Evolutionary conservation across 2,888 invertebrate genomes (phyloP).

Genomic region (Arctia plantaginis): DNA sequence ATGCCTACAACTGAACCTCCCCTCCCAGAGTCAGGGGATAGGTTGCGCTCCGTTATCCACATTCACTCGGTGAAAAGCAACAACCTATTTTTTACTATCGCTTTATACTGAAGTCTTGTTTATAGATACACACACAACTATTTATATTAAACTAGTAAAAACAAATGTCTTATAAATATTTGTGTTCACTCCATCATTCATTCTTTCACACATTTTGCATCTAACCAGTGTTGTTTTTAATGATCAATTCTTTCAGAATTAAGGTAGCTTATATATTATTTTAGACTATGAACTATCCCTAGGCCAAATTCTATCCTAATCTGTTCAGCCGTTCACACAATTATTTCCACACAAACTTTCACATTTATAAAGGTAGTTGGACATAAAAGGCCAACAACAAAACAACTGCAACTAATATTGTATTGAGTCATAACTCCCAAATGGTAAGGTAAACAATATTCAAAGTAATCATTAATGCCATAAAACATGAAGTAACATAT

Average conservation of each 20-base stretch:
- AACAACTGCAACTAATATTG: neutral
- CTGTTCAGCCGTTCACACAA: too few relatives aligned
- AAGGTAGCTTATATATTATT: too few relatives aligned
- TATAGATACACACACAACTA: neutral
- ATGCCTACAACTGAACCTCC: too few relatives aligned
- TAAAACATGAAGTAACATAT: conserved; percentile 17
- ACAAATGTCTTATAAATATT: neutral
- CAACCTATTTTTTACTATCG: neutral
- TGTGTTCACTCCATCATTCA: neutral
- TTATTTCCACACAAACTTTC: neutral
- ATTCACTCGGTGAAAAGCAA: neutral
- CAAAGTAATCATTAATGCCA: conserved; percentile 15
- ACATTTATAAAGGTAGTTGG: neutral
- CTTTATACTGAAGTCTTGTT: too few relatives aligned
- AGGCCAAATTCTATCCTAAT: neutral
- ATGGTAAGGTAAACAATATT: conserved; percentile 8
- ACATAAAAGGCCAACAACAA: neutral
- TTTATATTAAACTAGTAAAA: neutral
- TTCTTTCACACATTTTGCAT: neutral
- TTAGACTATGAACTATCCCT: neutral
- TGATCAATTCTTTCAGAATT: too few relatives aligned
- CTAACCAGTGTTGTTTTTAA: too few relatives aligned
- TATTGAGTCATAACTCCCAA: neutral
- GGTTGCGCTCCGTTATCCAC: too few relatives aligned
- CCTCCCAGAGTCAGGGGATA: too few relatives aligned